Evolutionary conservation across 2,113 vertebrate species (phyloP), one percentile per base, ranked within the genome.

Genomic region (Perca flavescens): DNA sequence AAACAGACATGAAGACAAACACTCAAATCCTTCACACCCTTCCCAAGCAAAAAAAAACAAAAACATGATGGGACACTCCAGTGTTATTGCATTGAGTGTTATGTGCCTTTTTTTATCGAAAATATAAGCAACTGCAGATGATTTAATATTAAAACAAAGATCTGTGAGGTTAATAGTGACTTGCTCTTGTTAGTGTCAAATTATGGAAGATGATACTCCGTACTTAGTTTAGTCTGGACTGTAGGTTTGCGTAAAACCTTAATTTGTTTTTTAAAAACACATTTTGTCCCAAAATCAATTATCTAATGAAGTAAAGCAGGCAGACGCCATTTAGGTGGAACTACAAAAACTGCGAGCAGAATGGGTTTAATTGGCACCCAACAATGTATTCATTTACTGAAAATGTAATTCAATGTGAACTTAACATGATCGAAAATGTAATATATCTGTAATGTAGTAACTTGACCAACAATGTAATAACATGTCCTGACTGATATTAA

Each of bases 181-280:
- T 54, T 78, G 63, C 25, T 86, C 21, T 74, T 73, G 88, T 91
- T 93, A 93, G 90, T 94, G 62, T 58, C 7, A 4, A 77, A 76
- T 77, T 72, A 69, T 70, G 46, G 67, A 81, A 70, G 79, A 84
- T 54, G 47, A 83, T 57, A 60, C 47, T 74, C 21, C 77, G 63
- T 86, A 77, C 46, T 86, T 70, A 15, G 58, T 84, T 91, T 70
- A 79, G 76, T 83, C 22, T 79, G 19, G 58, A 43, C 68, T 74
- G 36, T 47, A 62, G 63, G 34, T 56, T 79, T 54, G 57, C 3
- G 50, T 72, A 21, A 66, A 49, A 74, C 21, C 21, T 14, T 40
- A 14, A 54, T 88, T 50, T 43, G 53, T 70, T 61, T 56, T 60
- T 75, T 19, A 28, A 70, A 60, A 56, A 43, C 9, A 49, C 16